Base-by-base conservation (phyloP, 2,113 vertebrate genomes). In the Echinops telfairi region DNA sequence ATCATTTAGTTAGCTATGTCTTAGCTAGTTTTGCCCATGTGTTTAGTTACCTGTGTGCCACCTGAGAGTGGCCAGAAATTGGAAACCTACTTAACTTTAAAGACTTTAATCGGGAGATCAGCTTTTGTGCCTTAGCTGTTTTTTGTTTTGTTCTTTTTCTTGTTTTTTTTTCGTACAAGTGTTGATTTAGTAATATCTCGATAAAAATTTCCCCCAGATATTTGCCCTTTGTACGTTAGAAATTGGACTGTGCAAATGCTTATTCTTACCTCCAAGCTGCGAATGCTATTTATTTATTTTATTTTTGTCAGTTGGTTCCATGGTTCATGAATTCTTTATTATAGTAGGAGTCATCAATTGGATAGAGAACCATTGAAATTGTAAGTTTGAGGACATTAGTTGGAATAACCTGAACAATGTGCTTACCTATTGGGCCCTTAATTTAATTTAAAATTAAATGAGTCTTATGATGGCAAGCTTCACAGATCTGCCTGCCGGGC, bases 371-470 rank as follows among this genome's bases (percentile, higher is more conserved):
- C 57, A 4, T 60, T 79, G 91, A 88, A 38, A 14, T 12, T 58
- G 73, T 76, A 84, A 94, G 84, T 95, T 6, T 33, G 47, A 90
- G 94, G 86, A 93, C 93, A 40, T 83, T 86, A 94, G 86, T 93
- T 94, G 86, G 86, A 94, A 91, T 93, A 93, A 93, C 78, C 78
- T 47, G 64, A 94, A 95, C 70, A 76, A 53, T 43, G 62, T 79
- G 47, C 83, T 96, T 93, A 95, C 92, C 86, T 95, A 96, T 95
- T 90, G 93, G 86, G 38, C 68, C 66, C 93, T 95, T 97, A 89
- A 95, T 95, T 97, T 96, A 97, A 96, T 96, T 96, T 90, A 92
- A 95, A 95, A 97, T 95, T 89, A 94, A 92, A 90, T 94, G 94
- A 95, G 89, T 94, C 94, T 89, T 89, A 68, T 25, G 91, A 90